A percentile compares a stretch with the other conserved stretches of the same genome.
Evolutionary conservation across 2,113 vertebrate genomes (phyloP).

Genomic region (Misgurnus mizolepis): DNA sequence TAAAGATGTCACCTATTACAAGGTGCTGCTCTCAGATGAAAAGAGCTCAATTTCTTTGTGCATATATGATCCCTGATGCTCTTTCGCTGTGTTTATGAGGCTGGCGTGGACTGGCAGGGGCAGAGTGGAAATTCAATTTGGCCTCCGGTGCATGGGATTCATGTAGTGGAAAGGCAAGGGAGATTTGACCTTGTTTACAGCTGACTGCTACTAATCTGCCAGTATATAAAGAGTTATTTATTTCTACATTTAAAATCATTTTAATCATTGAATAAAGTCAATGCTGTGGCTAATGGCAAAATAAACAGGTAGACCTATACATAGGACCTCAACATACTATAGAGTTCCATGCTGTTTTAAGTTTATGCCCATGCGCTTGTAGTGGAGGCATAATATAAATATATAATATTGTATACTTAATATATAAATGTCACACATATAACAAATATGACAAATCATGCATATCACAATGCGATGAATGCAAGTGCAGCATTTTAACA

Average conservation of each 20-base stretch:
- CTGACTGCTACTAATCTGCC: constrained; percentile 24
- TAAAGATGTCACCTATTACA: constrained; percentile 57
- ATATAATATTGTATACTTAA: too few species aligned
- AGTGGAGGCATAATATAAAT: not conserved
- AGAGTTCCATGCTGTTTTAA: constrained; percentile 43
- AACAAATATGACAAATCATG: too few species aligned
- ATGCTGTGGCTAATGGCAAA: not conserved
- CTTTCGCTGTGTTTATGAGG: constrained; percentile 43
- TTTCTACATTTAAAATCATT: too few species aligned
- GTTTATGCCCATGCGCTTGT: constrained; percentile 34
- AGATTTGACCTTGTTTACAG: constrained; percentile 51
- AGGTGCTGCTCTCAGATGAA: constrained; percentile 52
- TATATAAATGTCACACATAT: not conserved
- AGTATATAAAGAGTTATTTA: constrained; percentile 21
- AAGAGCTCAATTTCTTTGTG: constrained; percentile 54
- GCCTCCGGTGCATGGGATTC: constrained; percentile 49
- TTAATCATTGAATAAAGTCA: too few species aligned
- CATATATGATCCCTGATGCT: constrained; percentile 55
- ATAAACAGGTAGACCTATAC: not conserved
- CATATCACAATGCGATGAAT: too few species aligned
- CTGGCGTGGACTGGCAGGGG: constrained; percentile 31
- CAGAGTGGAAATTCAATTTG: constrained; percentile 52
- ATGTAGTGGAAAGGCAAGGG: constrained; percentile 44
- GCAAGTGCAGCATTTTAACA: not conserved
- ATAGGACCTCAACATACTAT: too few species aligned